phyloP scores from a whole-genome alignment of 2,888 invertebrate genomes.

The Drosophila algonquin region DNA sequence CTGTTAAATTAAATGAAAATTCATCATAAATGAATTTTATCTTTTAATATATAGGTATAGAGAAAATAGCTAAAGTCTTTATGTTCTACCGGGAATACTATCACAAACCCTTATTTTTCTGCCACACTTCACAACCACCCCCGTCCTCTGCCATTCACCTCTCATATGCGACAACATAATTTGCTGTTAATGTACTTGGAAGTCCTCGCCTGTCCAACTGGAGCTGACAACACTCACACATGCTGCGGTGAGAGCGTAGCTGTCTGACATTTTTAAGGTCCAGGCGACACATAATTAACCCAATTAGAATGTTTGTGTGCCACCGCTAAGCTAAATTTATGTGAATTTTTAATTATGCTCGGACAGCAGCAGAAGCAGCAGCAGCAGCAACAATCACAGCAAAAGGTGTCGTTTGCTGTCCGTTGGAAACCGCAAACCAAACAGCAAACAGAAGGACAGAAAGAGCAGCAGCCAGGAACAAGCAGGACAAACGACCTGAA shows the following conservation, averaged over 20 bases:
- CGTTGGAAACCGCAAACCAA: slow-evolving; percentile 62
- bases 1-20: neutral
- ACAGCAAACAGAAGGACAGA: slow-evolving; percentile 46
- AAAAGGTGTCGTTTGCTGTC: slow-evolving; percentile 55
- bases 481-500: slow-evolving; percentile 60
- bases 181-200: slow-evolving; percentile 71
- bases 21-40: too few relatives aligned
- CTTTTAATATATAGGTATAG: neutral
- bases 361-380: slow-evolving; percentile 38
- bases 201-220: slow-evolving; percentile 49
- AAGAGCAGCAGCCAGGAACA: slow-evolving; percentile 41
- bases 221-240: slow-evolving; percentile 43
- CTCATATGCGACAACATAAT: slow-evolving; percentile 67
- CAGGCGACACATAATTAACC: slow-evolving; percentile 82
- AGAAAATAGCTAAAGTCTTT: neutral
- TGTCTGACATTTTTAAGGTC: slow-evolving; percentile 77
- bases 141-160: slow-evolving; percentile 21
- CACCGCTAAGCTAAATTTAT: slow-evolving; percentile 80
- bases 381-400: slow-evolving; percentile 37
- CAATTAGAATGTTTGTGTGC: slow-evolving; percentile 78
- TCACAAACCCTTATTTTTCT: neutral
- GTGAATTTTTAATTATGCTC: slow-evolving; percentile 80
- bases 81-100: neutral
- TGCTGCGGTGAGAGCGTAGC: slow-evolving; percentile 13
- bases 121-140: neutral